Evolutionary conservation across 2,113 vertebrate species (phyloP).

Genomic region (Isurus oxyrinchus): DNA sequence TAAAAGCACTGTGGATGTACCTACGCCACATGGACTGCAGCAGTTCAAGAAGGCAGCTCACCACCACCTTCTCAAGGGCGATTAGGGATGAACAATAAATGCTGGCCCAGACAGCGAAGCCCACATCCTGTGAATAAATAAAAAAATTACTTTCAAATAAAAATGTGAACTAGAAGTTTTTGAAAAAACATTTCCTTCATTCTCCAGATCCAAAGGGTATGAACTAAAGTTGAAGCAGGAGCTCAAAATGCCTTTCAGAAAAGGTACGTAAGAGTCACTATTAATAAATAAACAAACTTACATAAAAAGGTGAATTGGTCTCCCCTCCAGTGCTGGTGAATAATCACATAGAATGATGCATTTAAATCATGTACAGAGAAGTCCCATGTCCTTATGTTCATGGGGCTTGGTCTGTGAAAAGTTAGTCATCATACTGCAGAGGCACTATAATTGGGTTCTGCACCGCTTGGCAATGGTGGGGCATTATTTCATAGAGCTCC

Average conservation of each 20-base stretch:
- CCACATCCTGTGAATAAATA: too few species aligned
- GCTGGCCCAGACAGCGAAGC: too few species aligned
- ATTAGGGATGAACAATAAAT: too few species aligned
- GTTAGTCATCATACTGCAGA: not conserved
- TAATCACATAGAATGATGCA: not conserved
- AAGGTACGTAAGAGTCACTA: constrained; percentile 55
- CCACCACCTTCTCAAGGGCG: too few species aligned
- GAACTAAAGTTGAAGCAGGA: constrained; percentile 35
- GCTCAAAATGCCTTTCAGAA: constrained; percentile 68
- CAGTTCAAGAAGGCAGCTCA: too few species aligned
- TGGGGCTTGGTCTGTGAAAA: not conserved
- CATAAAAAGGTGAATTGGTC: not conserved
- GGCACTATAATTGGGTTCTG: not conserved
- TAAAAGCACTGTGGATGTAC: too few species aligned
- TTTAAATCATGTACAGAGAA: not conserved
- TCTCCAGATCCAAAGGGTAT: not conserved
- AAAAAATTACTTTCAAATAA: not conserved
- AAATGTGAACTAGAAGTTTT: not conserved
- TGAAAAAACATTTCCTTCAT: constrained; percentile 2
- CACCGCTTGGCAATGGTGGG: not conserved
- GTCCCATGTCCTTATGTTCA: not conserved
- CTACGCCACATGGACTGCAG: too few species aligned
- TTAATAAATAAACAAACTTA: not conserved
- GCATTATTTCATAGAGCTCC: not conserved
- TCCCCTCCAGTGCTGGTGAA: not conserved